Evolutionary conservation across 2,888 invertebrate genomes (phyloP), one percentile per base, ranked within the genome.

Genomic region (Drosophila dives): DNA sequence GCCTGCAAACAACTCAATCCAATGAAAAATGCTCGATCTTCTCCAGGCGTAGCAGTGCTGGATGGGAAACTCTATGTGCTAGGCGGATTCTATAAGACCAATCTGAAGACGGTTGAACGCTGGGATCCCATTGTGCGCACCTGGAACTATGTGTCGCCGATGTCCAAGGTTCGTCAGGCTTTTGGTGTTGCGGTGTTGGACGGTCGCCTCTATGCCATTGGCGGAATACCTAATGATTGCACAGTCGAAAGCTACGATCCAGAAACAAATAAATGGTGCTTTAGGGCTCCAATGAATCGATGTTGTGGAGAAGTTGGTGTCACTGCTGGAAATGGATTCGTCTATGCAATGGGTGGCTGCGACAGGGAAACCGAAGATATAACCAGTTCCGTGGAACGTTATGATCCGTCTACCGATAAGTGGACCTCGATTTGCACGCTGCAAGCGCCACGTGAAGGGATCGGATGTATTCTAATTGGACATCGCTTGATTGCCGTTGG

Each of bases 51-150:
- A 32, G 96, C 97, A 2, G 96, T 97, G 36, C 94, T 97, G 50
- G 95, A 96, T 63, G 95, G 94, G 0, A 97, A 98, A 0, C 94
- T 99, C 69, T 99, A 99, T 93, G 98, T 98, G 0, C 97, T 98
- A 2, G 98, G 98, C 2, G 98, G 98, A 0, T n/a, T n/a, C n/a
- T 98, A 98, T n/a, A n/a, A n/a, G n/a, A n/a, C n/a, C 89, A 98
- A 98, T 92, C 94, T 98, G 50, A 98, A 97, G 92, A 97, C 98
- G 0, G 98, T 98, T 0, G 98, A 99, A 94, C 94, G 96, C 68
- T 98, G 97, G 97, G 98, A 98, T 93, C 97, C 98, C 15, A 95
- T 95, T 68, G 96, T 97, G 2, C 95, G 97, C 67, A 95, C 96
- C 71, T 98, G 98, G 98, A 97, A 96, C 81, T 97, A 96, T 90